A percentile compares a stretch with the other conserved stretches of the same genome.
Evolutionary conservation across 2,797 vertebrate genomes (phyloP).

Genomic region (Parambassis ranga): DNA sequence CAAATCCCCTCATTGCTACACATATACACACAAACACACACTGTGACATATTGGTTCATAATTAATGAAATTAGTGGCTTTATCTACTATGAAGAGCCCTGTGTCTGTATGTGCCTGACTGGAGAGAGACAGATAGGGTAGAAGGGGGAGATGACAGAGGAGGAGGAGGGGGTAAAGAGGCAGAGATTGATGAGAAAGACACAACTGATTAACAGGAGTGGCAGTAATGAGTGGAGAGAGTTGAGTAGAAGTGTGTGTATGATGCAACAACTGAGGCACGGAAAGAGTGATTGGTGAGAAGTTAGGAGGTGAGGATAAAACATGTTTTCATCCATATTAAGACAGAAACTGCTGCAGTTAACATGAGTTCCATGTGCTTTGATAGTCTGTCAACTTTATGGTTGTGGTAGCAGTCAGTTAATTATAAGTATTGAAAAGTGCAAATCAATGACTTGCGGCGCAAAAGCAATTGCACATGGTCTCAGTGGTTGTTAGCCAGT

Average conservation of each 20-base stretch:
- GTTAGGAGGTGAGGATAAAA: neutral
- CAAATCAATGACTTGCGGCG: constrained; percentile 21
- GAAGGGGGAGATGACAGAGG: neutral
- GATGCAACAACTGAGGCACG: neutral
- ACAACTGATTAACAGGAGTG: constrained; percentile 68
- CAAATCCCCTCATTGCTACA: constrained; percentile 47
- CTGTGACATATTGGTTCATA: constrained; percentile 96
- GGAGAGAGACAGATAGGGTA: constrained; percentile 58
- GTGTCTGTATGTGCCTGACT: constrained; percentile 87
- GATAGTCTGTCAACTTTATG: constrained; percentile 18
- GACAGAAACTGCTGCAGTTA: neutral
- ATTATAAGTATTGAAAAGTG: constrained; percentile 38
- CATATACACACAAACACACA: constrained; percentile 56
- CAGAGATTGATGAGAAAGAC: constrained; percentile 61
- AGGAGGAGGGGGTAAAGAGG: constrained; percentile 8
- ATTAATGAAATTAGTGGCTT: constrained; percentile 99
- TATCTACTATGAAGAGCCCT: constrained; percentile 93
- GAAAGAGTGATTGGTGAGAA: neutral
- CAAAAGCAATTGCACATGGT: neutral
- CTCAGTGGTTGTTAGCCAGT: constrained; percentile 30
- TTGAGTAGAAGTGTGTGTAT: neutral
- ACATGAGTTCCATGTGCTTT: neutral
- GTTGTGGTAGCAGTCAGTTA: constrained; percentile 27
- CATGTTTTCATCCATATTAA: neutral
- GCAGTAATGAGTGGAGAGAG: constrained; percentile 60